Base-by-base conservation (phyloP, 1,140 invertebrate genomes). In the Heliconius melpomene region DNA sequence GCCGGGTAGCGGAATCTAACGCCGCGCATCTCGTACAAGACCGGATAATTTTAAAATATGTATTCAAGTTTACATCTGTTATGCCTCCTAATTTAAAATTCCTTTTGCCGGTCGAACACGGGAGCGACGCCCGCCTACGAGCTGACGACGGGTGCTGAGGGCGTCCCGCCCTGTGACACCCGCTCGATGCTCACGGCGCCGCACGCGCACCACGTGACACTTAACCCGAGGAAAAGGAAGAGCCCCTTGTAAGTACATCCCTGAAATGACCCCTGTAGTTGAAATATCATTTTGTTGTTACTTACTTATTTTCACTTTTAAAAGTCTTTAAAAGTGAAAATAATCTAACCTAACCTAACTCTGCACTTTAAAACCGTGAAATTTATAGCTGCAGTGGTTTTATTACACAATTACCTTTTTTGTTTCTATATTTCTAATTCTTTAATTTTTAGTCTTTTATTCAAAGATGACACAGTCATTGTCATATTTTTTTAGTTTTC, bases 71-170 rank as follows among this genome's bases (percentile, higher is more conserved):
- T 66, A 66, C 3, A 26, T 9, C 7, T 7, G 26, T 13, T 66
- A 66, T 26, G 60, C 60, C 60, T 16, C 70, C 32, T 71, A 72
- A 71, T 32, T 71, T 26, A 40, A 70, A 46, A 46, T 70, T 70
- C 29, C 60, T 26, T 8, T 70, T 71, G 26, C 78, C 83, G 88
- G 78, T 82, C 85, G 78, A 87, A 83, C 82, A 54, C 87, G 85
- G 86, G 80, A 81, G 74, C 87, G 85, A 81, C 79, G 79, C 77
- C 84, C 84, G 82, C 83, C 73, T 91, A 88, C 84, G 90, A 92
- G 91, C 80, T 92, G 89, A 92, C 90, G 50, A 79, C 84, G 86
- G 82, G 83, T 72, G 82, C 77, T 72, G 84, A 82, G 75, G 82
- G 73, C 74, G 75, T 73, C 70, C 52, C 54, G 79, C 78, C 77